Base-by-base conservation (phyloP, 2,888 invertebrate species). In the Caenorhabditis sulstoni region DNA sequence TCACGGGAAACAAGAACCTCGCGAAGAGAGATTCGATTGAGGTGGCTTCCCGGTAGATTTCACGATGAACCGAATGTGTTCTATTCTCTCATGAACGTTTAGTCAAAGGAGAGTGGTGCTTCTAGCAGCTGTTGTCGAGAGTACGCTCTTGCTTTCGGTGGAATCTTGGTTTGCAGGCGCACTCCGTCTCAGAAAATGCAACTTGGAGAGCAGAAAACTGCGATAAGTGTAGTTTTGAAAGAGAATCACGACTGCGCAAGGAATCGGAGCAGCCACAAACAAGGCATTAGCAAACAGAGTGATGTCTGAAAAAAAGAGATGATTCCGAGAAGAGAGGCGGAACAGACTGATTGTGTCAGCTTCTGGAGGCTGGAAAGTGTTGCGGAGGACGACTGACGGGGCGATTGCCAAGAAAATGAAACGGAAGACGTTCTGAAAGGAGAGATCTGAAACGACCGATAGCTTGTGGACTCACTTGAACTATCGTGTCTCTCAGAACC, bases 201-300 rank as follows among this genome's bases (percentile, higher is more conserved):
- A 7, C 35, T 59, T 68, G 8, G 58, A 59, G 0, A 37, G 11
- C 7, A 68, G 14, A 20, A 59, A 68, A 1, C 47, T 52, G 5
- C 59, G 50, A 45, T 68, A 68, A 11, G 29, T 49, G 5, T 59
- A 8, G 29, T 68, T 68, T 16, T 68, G 68, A 11, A 29, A n/a
- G 44, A 68, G 29, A 11, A 68, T 68, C 0, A 68, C 59, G 3
- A 68, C 52, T 1, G 68, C 68, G 39, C 68, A 68, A 3, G 68
- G 68, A n/a, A 68, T 59, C 4, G 68, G 68, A 9, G 68, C 68
- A 3, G 68, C 68, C 14, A 52, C 35, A 35, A 68, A 68, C 49
- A 58, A 35, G 18, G 68, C 50, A 22, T 68, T 68, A 18, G 52
- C 68, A 18, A 67, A 67, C 0, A 67, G 23, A n/a, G 67, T 67